A percentile compares a stretch with the other conserved stretches of the same genome.
Evolutionary conservation across 2,113 vertebrate species (phyloP).

Genomic region (Argyrosomus japonicus): DNA sequence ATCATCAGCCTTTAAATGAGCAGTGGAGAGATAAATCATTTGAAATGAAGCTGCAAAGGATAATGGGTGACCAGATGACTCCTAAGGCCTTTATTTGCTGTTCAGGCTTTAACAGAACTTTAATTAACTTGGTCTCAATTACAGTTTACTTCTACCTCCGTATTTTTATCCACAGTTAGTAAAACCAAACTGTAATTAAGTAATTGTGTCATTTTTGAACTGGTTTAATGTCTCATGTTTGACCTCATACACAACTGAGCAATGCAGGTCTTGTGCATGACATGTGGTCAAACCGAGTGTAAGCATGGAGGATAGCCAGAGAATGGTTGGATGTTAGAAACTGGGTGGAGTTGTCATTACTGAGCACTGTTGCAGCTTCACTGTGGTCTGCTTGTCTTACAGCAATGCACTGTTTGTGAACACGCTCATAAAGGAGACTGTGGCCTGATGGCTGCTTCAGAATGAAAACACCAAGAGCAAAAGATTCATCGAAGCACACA

Average conservation of each 20-base stretch:
- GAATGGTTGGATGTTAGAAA: conserved; percentile 52
- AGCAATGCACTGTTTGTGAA: conserved; percentile 44
- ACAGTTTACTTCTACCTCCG: conserved; percentile 43
- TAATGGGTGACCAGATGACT: conserved; percentile 65
- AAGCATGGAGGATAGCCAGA: conserved; percentile 53
- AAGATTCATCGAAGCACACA: conserved; percentile 35
- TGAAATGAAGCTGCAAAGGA: conserved; percentile 76
- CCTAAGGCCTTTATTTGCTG: conserved; percentile 51
- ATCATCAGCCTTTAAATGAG: conserved; percentile 93
- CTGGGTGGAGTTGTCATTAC: conserved; percentile 55
- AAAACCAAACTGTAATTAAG: conserved; percentile 59
- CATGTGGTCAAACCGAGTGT: conserved; percentile 53
- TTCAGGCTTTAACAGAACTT: conserved; percentile 57
- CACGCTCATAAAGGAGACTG: conserved; percentile 25
- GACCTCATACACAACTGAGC: conserved; percentile 56
- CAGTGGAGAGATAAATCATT: conserved; percentile 79
- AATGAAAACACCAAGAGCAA: conserved; percentile 40
- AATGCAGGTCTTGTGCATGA: conserved; percentile 42
- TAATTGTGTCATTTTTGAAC: conserved; percentile 42
- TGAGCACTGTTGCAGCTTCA: conserved; percentile 57
- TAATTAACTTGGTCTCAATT: conserved; percentile 58
- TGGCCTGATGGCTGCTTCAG: conserved; percentile 43
- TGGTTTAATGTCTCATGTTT: conserved; percentile 60
- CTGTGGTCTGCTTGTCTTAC: conserved; percentile 35
- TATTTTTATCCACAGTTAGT: conserved; percentile 47